phyloP scores from a whole-genome alignment of 2,113 vertebrate genomes.

The Antigone vipio region DNA sequence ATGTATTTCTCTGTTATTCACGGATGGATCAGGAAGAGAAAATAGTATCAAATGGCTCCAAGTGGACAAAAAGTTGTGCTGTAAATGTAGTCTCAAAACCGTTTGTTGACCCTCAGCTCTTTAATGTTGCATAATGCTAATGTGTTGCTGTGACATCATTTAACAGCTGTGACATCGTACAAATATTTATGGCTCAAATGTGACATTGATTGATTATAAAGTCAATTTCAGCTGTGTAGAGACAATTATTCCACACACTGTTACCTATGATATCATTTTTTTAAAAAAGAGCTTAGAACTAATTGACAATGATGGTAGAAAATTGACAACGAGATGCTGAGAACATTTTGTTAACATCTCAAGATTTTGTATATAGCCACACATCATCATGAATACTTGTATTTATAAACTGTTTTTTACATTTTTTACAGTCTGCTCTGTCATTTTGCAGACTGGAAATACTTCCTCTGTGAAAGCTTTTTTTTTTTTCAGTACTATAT shows the following conservation, averaged over 20 bases:
- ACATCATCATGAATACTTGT: background rate
- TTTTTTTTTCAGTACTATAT: background rate
- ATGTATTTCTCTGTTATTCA: background rate
- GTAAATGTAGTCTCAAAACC: background rate
- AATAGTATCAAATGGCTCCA: background rate
- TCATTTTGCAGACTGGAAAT: background rate
- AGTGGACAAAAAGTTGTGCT: background rate
- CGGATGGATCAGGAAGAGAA: background rate
- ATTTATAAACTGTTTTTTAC: background rate
- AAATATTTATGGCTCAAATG: conserved; percentile 24
- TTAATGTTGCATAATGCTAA: background rate
- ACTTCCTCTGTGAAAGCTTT: background rate
- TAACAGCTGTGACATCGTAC: background rate
- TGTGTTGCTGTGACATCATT: background rate
- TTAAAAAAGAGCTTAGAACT: background rate
- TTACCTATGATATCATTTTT: background rate
- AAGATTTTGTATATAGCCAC: background rate
- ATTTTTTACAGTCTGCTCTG: background rate
- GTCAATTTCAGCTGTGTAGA: background rate
- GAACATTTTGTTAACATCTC: background rate
- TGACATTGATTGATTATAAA: conserved; percentile 20
- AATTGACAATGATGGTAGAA: background rate
- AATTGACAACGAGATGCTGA: background rate
- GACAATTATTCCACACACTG: background rate
- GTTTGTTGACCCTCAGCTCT: background rate